Evolutionary conservation across 1,140 invertebrate species (phyloP), one percentile per base, ranked within the genome.

Genomic region (Ceratoteleas bidentatus): DNA sequence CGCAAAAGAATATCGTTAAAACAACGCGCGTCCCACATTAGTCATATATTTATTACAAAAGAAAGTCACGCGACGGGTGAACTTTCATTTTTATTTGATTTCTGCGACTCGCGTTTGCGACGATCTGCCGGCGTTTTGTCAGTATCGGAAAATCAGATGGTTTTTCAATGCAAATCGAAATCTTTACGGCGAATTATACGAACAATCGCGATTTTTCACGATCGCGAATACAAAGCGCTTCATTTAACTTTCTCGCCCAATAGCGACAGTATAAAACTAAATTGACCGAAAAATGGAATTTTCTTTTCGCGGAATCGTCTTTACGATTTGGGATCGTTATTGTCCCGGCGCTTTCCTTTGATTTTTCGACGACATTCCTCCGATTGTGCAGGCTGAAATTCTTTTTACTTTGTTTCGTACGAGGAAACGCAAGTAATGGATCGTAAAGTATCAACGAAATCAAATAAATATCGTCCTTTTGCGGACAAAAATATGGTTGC

Each of bases 41-140:
- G 13, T 54, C 15, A 11, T 52, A 10, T 52, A 40, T 65, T 65
- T 74, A 74, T 50, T 49, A 64, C 32, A 40, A 50, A 74, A 65
- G 70, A 74, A 74, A 74, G 70, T 74, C 64, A 8, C 24, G 11
- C 13, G 52, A 65, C 43, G 14, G 4, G 2, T 38, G 0, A 70
- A 62, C 49, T 72, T 61, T 62, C 57, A 36, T 72, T 72, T 60
- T 72, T 72, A 54, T 61, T 53, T 69, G 40, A 47, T 40, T 58
- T 50, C 2, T 33, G 11, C 33, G 24, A 24, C 24, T 24, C 24
- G 24, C 24, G 24, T 2, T 24, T 4, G 24, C 24, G 24, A 24
- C 24, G 24, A 24, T 24, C 4, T 24, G 24, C 1, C 1, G 24
- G 1, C 24, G 24, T 24, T 24, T 24, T 24, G 24, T 24, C 24